Conservation (phyloP, 2,797 vertebrate species). For the Coregonus ussuriensis region DNA sequence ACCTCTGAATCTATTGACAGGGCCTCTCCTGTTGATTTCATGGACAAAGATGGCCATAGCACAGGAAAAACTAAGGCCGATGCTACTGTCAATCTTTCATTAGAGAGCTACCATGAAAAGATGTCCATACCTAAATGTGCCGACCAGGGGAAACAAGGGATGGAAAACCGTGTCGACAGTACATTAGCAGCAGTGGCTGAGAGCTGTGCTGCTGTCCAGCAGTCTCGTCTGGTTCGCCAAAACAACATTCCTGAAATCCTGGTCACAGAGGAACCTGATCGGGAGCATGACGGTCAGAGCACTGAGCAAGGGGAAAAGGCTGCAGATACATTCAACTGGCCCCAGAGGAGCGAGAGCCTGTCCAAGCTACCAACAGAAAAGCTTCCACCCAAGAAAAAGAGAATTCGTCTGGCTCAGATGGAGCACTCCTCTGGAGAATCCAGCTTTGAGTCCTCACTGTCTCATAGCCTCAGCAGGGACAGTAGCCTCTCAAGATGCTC, state of each 20-base stretch:
- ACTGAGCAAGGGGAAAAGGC: slow-evolving; percentile 82
- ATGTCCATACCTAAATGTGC: slow-evolving; percentile 61
- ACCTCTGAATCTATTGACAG: slow-evolving; percentile 85
- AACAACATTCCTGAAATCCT: slow-evolving; percentile 98
- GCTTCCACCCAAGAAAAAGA: slow-evolving; percentile 97
- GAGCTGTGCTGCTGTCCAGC: slow-evolving; percentile 72
- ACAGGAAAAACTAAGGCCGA: slow-evolving; percentile 68
- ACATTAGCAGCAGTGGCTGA: slow-evolving; percentile 61
- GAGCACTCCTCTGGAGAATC: slow-evolving; percentile 95
- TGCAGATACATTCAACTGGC: slow-evolving; percentile 92
- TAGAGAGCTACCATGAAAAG: slow-evolving; percentile 68
- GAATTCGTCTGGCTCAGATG: slow-evolving; percentile 94
- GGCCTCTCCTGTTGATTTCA: slow-evolving; percentile 77
- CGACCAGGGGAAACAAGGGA: slow-evolving; percentile 64
- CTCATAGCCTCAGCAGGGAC: slow-evolving; percentile 92
- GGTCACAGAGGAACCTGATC: slow-evolving; percentile 96
- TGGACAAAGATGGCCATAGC: slow-evolving; percentile 78
- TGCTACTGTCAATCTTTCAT: slow-evolving; percentile 54
- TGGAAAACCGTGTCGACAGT: slow-evolving; percentile 68
- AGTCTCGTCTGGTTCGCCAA: slow-evolving; percentile 91
- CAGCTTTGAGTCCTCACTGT: slow-evolving; percentile 90
- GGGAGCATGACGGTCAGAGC: slow-evolving; percentile 83
- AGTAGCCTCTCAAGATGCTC: slow-evolving; percentile 93
- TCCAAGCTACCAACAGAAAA: slow-evolving; percentile 97
- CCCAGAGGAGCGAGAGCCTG: slow-evolving; percentile 93